Conservation (phyloP, 92 coral and sea anemone species). For the Isaurus tuberculatus region DNA sequence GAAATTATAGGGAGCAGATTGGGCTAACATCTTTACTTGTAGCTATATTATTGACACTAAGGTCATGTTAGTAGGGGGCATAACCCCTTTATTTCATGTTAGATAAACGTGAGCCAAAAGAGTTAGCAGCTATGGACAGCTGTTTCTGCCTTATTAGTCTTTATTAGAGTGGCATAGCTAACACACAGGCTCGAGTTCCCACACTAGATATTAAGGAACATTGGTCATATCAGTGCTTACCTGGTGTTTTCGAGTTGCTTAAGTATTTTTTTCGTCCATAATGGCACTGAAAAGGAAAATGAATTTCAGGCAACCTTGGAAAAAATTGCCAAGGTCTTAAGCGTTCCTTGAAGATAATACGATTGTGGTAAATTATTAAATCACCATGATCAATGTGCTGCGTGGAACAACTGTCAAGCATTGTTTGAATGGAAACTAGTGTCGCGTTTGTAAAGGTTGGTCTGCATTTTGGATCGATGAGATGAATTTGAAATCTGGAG, state of each 20-base stretch:
- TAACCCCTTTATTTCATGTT: too few relatives aligned
- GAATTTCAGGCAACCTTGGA: slow-evolving; percentile 23
- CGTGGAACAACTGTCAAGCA: slow-evolving; percentile 34
- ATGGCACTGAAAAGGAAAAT: slow-evolving; percentile 37
- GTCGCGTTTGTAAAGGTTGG: slow-evolving; percentile 25
- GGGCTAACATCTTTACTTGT: too few relatives aligned
- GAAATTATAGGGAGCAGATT: too few relatives aligned
- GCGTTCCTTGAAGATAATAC: slow-evolving; percentile 34
- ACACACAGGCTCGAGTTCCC: too few relatives aligned
- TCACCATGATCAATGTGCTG: slow-evolving; percentile 23
- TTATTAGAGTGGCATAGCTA: too few relatives aligned
- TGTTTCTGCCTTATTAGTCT: too few relatives aligned
- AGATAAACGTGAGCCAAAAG: too few relatives aligned
- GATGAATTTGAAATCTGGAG: slow-evolving; percentile 32
- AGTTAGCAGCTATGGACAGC: too few relatives aligned
- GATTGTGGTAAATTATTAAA: slow-evolving; percentile 32
- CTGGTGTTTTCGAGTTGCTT: slow-evolving; percentile 13
- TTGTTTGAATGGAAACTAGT: slow-evolving; percentile 17
- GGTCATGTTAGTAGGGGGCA: too few relatives aligned
- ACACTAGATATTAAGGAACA: too few relatives aligned
- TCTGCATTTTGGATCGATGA: slow-evolving; percentile 24
- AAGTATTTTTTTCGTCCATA: slow-evolving; percentile 25
- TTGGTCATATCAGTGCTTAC: too few relatives aligned
- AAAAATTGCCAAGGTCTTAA: not conserved
- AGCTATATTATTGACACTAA: too few relatives aligned